phyloP scores from a whole-genome alignment of 37 sponge, comb jelly and placozoan species.

The Ianthella basta region DNA sequence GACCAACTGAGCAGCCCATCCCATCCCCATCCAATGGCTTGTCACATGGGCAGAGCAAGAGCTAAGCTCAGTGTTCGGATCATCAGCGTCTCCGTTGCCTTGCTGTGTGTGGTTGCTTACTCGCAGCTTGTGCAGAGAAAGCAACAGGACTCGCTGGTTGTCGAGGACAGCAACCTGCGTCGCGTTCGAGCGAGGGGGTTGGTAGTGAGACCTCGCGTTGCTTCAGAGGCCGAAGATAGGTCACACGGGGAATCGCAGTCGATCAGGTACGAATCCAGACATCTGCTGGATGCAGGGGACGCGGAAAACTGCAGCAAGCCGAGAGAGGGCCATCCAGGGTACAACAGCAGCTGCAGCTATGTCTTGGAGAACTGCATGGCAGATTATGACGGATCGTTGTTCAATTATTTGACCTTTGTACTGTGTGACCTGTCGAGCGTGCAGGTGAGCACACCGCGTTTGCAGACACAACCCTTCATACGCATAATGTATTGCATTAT shows the following conservation, averaged over 20 bases:
- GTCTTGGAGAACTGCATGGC: slow-evolving; percentile 45
- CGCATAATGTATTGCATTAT: no score
- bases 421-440: slow-evolving; percentile 51
- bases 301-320: slow-evolving; percentile 9
- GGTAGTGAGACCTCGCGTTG: no score
- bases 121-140: background rate
- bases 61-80: background rate
- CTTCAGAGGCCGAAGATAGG: no score
- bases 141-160: background rate
- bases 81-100: background rate
- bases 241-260: no score
- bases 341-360: slow-evolving; percentile 63
- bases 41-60: background rate
- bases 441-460: slow-evolving; percentile 25
- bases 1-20: background rate
- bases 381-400: slow-evolving; percentile 37
- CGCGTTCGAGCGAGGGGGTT: no score
- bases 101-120: slow-evolving; percentile 22
- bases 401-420: slow-evolving; percentile 68
- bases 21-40: background rate
- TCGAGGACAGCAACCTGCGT: no score
- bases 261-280: background rate
- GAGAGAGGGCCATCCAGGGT: background rate
- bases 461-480: no score
- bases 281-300: slow-evolving; percentile 1